Base-by-base conservation (phyloP, 2,113 vertebrate species). In the Clupea harengus region DNA sequence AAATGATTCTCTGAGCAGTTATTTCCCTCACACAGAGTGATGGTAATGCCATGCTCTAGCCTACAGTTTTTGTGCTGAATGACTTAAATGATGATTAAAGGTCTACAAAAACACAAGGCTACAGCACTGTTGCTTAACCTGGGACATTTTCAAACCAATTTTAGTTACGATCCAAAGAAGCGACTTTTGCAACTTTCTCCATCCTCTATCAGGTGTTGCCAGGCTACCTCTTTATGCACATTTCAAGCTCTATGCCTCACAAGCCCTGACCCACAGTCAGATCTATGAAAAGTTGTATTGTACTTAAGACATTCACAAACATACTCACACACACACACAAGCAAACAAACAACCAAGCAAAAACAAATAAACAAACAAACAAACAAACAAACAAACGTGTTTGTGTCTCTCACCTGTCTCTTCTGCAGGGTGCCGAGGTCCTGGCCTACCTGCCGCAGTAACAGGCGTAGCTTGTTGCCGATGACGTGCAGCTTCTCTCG, bases 401-500 rank as follows among this genome's bases (percentile, higher is more conserved):
- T 1, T 8, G 60, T n/a, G 22, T 17, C 10, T 39, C 95, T 95
- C 91, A 99, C 98, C 97, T 96, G 93, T n/a, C 92, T 92, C 85
- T 88, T 89, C 60, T 94, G 94, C 47, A 97, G 47, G 20, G 64
- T 82, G 86, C 90, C 85, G 78, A 98, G 92, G 88, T 98, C 97
- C 0, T 60, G 85, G 13, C 94, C 94, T 89, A 99, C 96, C 86
- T 97, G 94, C 67, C 92, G 92, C 60, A 92, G 90, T 83, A 99
- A 93, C 87, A 95, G 86, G 80, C 91, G 94, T 89, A 98, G 90
- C 86, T 97, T 99, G n/a, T 89, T 95, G 28, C 91, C 91, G 2
- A 97, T 97, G 64, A 97, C 96, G 1, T 96, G 95, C 9, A 98
- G 93, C 82, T 97, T 97, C 93, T 99, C 97, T 81, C 90, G 91